Base-by-base conservation (phyloP, 2,797 vertebrate genomes). In the Argentina silus region DNA sequence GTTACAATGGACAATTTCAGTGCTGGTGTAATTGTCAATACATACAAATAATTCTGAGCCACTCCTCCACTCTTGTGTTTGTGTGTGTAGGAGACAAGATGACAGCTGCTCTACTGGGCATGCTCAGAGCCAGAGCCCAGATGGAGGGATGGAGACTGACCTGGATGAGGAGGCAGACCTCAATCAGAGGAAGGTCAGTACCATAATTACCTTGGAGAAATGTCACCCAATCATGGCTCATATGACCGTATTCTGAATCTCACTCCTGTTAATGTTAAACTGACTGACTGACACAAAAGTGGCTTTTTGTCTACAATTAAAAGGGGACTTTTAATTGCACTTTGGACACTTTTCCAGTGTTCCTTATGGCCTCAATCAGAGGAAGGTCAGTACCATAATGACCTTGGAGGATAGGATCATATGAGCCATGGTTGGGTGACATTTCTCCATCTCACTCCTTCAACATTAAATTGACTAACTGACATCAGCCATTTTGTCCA, bases 341-440 rank as follows among this genome's bases (percentile, higher is more conserved):
- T 5, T 12, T 12, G 11, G 21, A 19, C 0, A 3, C 3, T 21
- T 23, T 11, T 59, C 57, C 4, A 23, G n/a, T n/a, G n/a, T n/a
- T n/a, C n/a, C n/a, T n/a, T n/a, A n/a, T n/a, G 94, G 96, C 73
- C 84, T 98, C 64, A 93, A 95, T 6, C 91, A 92, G 70, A 96
- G 91, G 74, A 96, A 97, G 95, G 96, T 96, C 86, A 0, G 23
- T 43, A 43, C 45, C 9, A n/a, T n/a, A n/a, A n/a, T n/a, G n/a
- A n/a, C n/a, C n/a, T n/a, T n/a, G n/a, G n/a, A n/a, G n/a, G n/a
- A 36, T 36, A 36, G 27, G 27, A 36, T 36, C 27, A 36, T 36
- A 4, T 36, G 27, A 36, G 27, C 27, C 4, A 36, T 2, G 27
- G 27, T 36, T 36, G n/a, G n/a, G n/a, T n/a, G n/a, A n/a, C n/a